Evolutionary conservation across 2,113 vertebrate species (phyloP).

Genomic region (Hemichromis elongatus): DNA sequence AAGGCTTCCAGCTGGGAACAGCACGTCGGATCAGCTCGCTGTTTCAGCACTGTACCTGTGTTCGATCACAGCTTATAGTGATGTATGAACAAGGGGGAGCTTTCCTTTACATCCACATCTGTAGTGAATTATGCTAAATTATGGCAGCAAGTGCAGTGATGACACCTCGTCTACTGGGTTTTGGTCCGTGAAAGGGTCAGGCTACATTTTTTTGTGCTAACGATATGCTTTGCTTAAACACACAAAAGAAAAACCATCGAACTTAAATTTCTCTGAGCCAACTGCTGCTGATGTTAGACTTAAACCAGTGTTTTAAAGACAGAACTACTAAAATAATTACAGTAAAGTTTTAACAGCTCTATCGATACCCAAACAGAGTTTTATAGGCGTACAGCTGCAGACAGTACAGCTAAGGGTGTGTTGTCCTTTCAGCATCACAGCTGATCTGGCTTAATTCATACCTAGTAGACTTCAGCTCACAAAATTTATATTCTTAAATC

Average conservation of each 20-base stretch:
- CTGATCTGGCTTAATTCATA: not conserved
- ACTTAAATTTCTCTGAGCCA: not conserved
- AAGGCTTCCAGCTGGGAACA: not conserved
- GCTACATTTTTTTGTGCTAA: not conserved
- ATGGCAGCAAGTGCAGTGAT: not conserved
- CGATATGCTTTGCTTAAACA: not conserved
- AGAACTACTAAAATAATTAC: no score
- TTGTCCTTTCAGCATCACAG: not conserved
- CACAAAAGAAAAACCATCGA: accelerated
- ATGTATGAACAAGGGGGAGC: not conserved
- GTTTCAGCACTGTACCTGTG: not conserved
- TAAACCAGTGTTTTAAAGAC: not conserved
- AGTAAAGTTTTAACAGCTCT: no score
- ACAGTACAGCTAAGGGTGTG: not conserved
- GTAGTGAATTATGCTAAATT: not conserved
- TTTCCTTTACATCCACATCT: not conserved
- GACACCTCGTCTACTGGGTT: not conserved
- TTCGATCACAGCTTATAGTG: not conserved
- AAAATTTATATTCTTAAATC: not conserved
- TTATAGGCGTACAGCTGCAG: not conserved
- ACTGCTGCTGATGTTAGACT: not conserved
- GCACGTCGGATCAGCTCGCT: not conserved
- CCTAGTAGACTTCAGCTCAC: not conserved
- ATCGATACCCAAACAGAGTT: no score
- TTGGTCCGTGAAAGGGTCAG: not conserved